phyloP scores from a whole-genome alignment of 2,888 invertebrate genomes.

The Achlya flavicornis region DNA sequence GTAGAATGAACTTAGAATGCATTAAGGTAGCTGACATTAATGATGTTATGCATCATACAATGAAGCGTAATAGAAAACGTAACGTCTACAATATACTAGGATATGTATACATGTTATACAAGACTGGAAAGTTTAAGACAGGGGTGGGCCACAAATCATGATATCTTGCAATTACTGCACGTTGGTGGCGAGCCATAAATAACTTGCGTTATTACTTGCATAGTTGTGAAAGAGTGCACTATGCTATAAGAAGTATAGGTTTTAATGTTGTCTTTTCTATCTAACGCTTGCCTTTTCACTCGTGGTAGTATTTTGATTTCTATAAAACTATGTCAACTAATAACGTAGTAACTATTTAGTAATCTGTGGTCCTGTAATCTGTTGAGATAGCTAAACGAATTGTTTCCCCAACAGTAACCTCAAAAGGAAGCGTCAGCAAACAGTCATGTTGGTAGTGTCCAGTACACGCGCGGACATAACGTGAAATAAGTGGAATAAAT shows the following conservation, averaged over 20 bases:
- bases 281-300: neutral
- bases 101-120: constrained; percentile 27
- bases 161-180: constrained; percentile 74
- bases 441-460: constrained; percentile 43
- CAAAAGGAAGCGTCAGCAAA: constrained; percentile 18
- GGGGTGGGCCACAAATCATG: constrained; percentile 69
- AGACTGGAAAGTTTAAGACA: constrained; percentile 58
- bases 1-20: neutral
- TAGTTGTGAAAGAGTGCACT: constrained; percentile 66
- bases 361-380: too few relatives aligned
- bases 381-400: too few relatives aligned
- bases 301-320: neutral
- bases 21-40: neutral
- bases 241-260: constrained; percentile 26
- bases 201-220: constrained; percentile 69
- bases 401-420: neutral
- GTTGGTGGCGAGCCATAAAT: constrained; percentile 62
- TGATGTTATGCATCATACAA: neutral
- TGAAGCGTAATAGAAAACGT: neutral
- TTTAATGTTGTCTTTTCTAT: constrained; percentile 16
- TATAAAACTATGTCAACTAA: too few relatives aligned
- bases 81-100: constrained; percentile 22
- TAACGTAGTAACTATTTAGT: too few relatives aligned
- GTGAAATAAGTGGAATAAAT: constrained; percentile 58
- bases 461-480: constrained; percentile 45